Conservation (phyloP, 2,113 vertebrate species). For the Pseudois nayaur region DNA sequence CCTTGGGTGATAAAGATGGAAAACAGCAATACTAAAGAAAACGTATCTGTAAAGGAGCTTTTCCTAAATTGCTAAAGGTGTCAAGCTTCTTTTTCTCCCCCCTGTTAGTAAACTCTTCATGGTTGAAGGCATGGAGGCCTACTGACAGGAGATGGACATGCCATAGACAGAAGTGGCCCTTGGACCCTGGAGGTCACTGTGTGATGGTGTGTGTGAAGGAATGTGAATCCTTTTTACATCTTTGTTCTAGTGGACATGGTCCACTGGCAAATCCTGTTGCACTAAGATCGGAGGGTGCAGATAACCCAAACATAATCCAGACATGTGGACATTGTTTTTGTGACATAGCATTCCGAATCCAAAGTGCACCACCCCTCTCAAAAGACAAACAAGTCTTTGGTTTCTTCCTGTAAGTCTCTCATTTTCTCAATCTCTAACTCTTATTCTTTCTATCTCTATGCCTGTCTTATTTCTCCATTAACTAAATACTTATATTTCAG, state of each 20-base stretch:
- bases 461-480: neutral
- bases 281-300: conserved; percentile 74
- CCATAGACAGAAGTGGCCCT: conserved; percentile 66
- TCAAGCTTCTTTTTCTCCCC: conserved; percentile 56
- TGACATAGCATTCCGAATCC: conserved; percentile 37
- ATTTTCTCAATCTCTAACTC: neutral
- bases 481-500: neutral
- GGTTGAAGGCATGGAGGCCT: conserved; percentile 65
- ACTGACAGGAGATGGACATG: conserved; percentile 71
- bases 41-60: conserved; percentile 72
- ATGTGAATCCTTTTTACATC: conserved; percentile 65
- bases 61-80: conserved; percentile 56
- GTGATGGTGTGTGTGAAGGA: conserved; percentile 60
- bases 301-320: conserved; percentile 69
- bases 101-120: conserved; percentile 72
- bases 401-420: neutral
- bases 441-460: neutral
- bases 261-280: conserved; percentile 78
- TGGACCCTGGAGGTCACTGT: conserved; percentile 3
- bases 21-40: conserved; percentile 73
- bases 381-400: conserved; percentile 13
- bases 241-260: conserved; percentile 75
- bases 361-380: neutral
- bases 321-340: conserved; percentile 40
- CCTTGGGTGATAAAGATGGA: conserved; percentile 67